phyloP scores from a whole-genome alignment of 2,888 invertebrate species.

The Aphodius granarius region DNA sequence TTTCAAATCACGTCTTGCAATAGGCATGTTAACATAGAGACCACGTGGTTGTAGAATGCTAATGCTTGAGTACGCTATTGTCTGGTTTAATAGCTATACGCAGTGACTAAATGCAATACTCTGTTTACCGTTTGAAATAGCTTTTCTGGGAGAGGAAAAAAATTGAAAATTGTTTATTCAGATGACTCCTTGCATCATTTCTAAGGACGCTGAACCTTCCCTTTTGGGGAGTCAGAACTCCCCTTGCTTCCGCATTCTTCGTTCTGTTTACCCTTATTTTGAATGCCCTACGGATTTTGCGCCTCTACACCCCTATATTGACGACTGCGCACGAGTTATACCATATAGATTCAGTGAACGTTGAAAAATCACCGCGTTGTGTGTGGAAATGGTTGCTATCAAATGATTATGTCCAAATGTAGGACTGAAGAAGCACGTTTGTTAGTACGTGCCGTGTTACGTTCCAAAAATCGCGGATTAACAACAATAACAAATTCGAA shows the following conservation, averaged over 20 bases:
- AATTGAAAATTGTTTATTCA: background rate
- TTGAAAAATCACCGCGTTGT: background rate
- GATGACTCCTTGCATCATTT: background rate
- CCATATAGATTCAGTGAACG: background rate
- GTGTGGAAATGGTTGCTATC: background rate
- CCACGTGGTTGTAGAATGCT: background rate
- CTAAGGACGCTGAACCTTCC: background rate
- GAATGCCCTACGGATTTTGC: constrained; percentile 17
- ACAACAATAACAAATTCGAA: background rate
- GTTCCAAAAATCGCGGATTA: background rate
- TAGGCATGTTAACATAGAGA: constrained; percentile 34
- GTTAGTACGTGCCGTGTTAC: background rate
- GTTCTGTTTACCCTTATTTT: constrained; percentile 12
- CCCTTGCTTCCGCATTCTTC: background rate
- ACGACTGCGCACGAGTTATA: background rate
- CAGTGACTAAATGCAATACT: background rate
- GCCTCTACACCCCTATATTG: background rate
- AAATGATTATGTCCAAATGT: background rate
- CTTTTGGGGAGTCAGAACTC: background rate
- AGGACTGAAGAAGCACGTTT: background rate
- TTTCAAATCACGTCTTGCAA: constrained; percentile 35
- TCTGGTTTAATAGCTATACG: background rate
- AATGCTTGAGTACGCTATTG: background rate
- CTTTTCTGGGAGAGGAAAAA: background rate
- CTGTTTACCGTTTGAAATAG: background rate